Conservation (phyloP, 2,888 invertebrate species). For the Stenchaetothrips biformis region DNA sequence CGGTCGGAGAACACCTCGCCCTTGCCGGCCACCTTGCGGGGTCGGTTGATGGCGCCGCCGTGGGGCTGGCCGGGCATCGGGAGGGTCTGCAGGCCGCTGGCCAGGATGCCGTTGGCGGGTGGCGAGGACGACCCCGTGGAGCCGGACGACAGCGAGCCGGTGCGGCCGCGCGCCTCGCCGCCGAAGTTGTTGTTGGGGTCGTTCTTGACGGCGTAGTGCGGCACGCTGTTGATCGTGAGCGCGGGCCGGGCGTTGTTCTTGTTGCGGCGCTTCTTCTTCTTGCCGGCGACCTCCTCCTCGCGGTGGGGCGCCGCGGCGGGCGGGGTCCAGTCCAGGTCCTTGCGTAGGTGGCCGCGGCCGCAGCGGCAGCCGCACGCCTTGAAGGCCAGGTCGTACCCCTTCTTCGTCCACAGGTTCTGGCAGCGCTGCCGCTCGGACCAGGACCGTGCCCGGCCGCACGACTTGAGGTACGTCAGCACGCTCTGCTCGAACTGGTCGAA, state of each 20-base stretch:
- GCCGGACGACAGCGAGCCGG: slow-evolving; percentile 72
- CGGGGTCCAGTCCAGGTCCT: slow-evolving; percentile 88
- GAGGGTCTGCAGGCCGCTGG: slow-evolving; percentile 51
- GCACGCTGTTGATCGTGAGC: slow-evolving; percentile 48
- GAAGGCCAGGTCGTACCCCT: slow-evolving; percentile 93
- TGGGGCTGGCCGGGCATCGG: not conserved
- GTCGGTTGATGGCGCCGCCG: not conserved
- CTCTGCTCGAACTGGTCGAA: slow-evolving; percentile 92
- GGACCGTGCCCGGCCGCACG: slow-evolving; percentile 83
- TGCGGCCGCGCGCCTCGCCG: slow-evolving; percentile 56
- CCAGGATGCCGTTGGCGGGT: slow-evolving; percentile 60
- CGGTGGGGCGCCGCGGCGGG: slow-evolving; percentile 47
- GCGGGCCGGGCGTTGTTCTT: slow-evolving; percentile 60
- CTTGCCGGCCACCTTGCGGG: slow-evolving; percentile 48
- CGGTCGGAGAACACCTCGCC: slow-evolving; percentile 74
- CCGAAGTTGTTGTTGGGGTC: slow-evolving; percentile 35
- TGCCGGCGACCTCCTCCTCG: slow-evolving; percentile 46
- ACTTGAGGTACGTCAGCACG: slow-evolving; percentile 81
- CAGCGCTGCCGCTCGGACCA: slow-evolving; percentile 93
- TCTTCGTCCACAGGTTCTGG: slow-evolving; percentile 96
- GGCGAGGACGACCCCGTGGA: slow-evolving; percentile 78
- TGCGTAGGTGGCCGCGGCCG: slow-evolving; percentile 86
- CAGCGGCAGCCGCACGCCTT: slow-evolving; percentile 94
- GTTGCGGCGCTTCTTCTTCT: slow-evolving; percentile 65
- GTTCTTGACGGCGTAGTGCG: slow-evolving; percentile 45